Base-by-base conservation (phyloP, 2,113 vertebrate genomes). In the Petrocephalus zakoni region DNA sequence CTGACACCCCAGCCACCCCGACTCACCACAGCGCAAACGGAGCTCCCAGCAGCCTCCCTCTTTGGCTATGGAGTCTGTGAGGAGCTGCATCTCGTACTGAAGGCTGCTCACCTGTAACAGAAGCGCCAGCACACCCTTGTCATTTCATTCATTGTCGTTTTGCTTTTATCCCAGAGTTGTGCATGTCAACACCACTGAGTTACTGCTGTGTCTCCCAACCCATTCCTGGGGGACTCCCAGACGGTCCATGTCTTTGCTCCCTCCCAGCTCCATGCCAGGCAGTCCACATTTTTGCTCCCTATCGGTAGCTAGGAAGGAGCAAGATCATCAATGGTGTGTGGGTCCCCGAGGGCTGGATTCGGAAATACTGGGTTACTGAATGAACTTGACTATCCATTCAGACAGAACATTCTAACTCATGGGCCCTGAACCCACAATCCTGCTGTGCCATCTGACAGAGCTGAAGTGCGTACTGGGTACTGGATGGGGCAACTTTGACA, bases 1-100 rank as follows among this genome's bases (percentile, higher is more conserved):
- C 19, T 6, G 37, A 19, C 0, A 4, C 11, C 29, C 34, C 34
- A 9, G 25, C 21, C 53, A n/a, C 47, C 13, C 29, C 10, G 21
- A 93, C 97, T 96, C 91, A 99, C 98, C 98, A 89, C 98, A 99
- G 55, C 98, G 97, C 42, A 99, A 94, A 0, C 98, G 95, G 0
- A 99, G 95, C 92, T 99, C 98, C 98, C 98, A 99, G 94, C 98
- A 99, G 90, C 97, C 97, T 91, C 99, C 98, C 82, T 99, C 98
- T 91, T 97, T 99, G 0, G 98, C 98, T 93, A 99, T 99, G 15
- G 98, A 99, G 91, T 99, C 98, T 0, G 98, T 99, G 52, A 99
- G 95, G 87, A 99, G 94, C 93, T 99, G 92, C 98, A 99, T 99
- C 89, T 99, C 98, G 37, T 99, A 99, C 93, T 99, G 98, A 86